Percentiles rank a stretch among this genome's conserved stretches.
Conservation (phyloP, 1,140 invertebrate species). For the Rhynchophorus ferrugineus region DNA sequence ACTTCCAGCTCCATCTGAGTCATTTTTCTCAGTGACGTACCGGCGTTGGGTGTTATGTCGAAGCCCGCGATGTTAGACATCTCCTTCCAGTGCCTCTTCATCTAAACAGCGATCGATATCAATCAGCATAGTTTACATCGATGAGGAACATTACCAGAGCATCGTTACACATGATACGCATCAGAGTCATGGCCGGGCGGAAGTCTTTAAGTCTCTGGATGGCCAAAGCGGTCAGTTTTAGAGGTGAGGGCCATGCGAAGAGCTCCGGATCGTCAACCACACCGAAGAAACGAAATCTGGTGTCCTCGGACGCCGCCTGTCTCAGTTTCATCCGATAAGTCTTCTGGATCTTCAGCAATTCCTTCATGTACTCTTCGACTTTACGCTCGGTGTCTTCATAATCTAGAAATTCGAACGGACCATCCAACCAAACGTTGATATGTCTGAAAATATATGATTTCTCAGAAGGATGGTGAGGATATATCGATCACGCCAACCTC, state of each 20-base stretch:
- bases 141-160: constrained; percentile 47
- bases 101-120: constrained; percentile 12
- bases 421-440: constrained; percentile 82
- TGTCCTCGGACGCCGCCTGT: constrained; percentile 60
- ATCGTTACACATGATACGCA: constrained; percentile 80
- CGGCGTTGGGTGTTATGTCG: constrained; percentile 78
- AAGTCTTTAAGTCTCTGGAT: constrained; percentile 73
- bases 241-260: constrained; percentile 65
- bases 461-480: no score
- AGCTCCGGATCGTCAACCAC: constrained; percentile 69
- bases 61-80: constrained; percentile 78
- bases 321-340: constrained; percentile 65
- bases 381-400: constrained; percentile 62
- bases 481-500: constrained; percentile 26
- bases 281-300: constrained; percentile 56
- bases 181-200: constrained; percentile 69
- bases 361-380: constrained; percentile 64
- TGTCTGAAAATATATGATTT: constrained; percentile 43
- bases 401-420: constrained; percentile 78
- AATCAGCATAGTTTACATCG: not conserved
- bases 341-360: constrained; percentile 72
- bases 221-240: constrained; percentile 64
- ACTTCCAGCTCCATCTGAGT: constrained; percentile 66
- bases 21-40: constrained; percentile 76
- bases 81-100: constrained; percentile 85